phyloP scores from a whole-genome alignment of 2,797 vertebrate species.

The Helostoma temminkii region DNA sequence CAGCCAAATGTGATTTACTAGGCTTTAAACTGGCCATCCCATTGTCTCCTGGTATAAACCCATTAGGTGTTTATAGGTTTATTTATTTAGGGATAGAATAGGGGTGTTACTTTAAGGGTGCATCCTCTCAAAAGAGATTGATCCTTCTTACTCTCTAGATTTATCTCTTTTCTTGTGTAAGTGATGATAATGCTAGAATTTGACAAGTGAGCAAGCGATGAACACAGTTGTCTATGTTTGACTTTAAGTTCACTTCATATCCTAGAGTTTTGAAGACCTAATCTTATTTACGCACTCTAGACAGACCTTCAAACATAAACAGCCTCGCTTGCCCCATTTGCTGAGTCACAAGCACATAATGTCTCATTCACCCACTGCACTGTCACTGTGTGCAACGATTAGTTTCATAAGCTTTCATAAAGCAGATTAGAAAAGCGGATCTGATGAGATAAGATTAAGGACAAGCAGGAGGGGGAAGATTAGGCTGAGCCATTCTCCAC shows the following conservation, averaged over 20 bases:
- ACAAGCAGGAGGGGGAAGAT: slow-evolving; percentile 54
- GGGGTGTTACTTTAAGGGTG: slow-evolving; percentile 12
- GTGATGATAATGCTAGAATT: neutral
- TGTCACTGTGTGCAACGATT: slow-evolving; percentile 71
- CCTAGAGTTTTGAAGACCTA: slow-evolving; percentile 36
- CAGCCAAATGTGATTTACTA: slow-evolving; percentile 76
- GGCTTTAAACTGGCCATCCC: slow-evolving; percentile 64
- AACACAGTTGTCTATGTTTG: slow-evolving; percentile 14
- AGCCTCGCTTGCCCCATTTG: slow-evolving; percentile 38
- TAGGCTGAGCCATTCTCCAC: slow-evolving; percentile 57
- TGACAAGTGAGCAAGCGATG: slow-evolving; percentile 25
- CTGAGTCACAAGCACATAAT: slow-evolving; percentile 71
- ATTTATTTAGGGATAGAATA: slow-evolving; percentile 52
- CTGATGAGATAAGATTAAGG: slow-evolving; percentile 78
- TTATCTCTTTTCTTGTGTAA: neutral
- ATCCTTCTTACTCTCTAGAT: neutral
- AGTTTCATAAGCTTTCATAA: slow-evolving; percentile 81
- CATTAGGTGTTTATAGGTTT: slow-evolving; percentile 66
- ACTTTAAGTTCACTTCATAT: slow-evolving; percentile 18
- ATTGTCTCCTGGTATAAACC: slow-evolving; percentile 43
- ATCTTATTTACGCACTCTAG: slow-evolving; percentile 51
- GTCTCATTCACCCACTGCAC: slow-evolving; percentile 53
- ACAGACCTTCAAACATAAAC: slow-evolving; percentile 39
- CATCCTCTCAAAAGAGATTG: slow-evolving; percentile 17
- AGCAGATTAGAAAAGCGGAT: slow-evolving; percentile 79